A percentile compares a stretch with the other conserved stretches of the same genome.
Evolutionary conservation across 2,113 vertebrate genomes (phyloP).

Genomic region (Triplophysa dalaica): DNA sequence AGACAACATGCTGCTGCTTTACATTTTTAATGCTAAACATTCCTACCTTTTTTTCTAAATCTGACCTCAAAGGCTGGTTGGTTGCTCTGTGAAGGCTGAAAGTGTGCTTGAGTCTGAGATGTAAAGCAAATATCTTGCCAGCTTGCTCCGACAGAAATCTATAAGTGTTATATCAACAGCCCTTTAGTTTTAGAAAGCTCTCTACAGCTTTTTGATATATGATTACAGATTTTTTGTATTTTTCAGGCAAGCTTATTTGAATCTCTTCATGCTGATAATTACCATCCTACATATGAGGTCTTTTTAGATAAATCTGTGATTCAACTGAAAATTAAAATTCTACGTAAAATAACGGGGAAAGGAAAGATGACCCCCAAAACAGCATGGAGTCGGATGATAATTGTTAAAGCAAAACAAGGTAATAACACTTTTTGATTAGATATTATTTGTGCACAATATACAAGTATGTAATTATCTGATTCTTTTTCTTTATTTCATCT

Average conservation of each 20-base stretch:
- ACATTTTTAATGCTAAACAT: too few species aligned
- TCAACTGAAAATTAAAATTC: conserved; percentile 35
- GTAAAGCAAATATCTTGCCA: too few species aligned
- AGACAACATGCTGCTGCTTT: too few species aligned
- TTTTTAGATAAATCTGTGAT: conserved; percentile 32
- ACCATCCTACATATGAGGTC: conserved; percentile 46
- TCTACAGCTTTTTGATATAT: not conserved
- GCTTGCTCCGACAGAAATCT: too few species aligned
- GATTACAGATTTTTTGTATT: not conserved
- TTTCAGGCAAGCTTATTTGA: conserved; percentile 9
- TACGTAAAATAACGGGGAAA: conserved; percentile 6
- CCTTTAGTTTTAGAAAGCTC: not conserved
- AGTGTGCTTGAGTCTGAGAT: too few species aligned
- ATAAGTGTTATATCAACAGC: too few species aligned
- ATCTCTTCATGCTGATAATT: not conserved
- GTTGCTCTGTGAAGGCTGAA: too few species aligned
- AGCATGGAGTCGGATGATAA: conserved; percentile 36
- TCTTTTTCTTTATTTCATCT: not conserved
- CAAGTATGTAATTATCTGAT: not conserved
- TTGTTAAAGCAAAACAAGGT: conserved; percentile 23
- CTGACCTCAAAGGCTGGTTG: too few species aligned
- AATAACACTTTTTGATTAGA: not conserved
- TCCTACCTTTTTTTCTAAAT: too few species aligned
- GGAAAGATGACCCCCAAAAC: not conserved
- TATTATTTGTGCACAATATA: not conserved